A percentile compares a stretch with the other conserved stretches of the same genome.
Evolutionary conservation across 2,888 invertebrate species (phyloP).

Genomic region (Drosophila neutralis): DNA sequence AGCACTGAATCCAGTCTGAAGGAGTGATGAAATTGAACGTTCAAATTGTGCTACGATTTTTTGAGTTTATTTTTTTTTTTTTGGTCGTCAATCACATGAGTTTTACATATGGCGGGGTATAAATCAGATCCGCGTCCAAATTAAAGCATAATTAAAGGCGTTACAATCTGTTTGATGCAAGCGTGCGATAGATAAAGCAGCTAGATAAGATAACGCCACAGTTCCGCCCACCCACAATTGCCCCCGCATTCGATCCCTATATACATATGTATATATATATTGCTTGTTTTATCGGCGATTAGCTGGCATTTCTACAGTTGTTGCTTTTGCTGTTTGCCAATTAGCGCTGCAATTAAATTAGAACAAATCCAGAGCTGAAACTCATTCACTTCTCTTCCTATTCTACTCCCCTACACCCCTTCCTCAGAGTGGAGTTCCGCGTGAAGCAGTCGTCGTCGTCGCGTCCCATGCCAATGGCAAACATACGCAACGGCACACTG

Average conservation of each 20-base stretch:
- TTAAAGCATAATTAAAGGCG: conserved; percentile 79
- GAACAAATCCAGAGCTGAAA: conserved; percentile 13
- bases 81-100: conserved; percentile 20
- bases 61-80: background rate
- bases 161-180: conserved; percentile 64
- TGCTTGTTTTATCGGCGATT: conserved; percentile 46
- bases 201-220: conserved; percentile 62
- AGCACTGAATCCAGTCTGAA: background rate
- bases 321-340: conserved; percentile 22
- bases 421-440: conserved; percentile 81
- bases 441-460: conserved; percentile 78
- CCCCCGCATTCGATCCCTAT: conserved; percentile 5
- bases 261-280: conserved; percentile 14
- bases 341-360: conserved; percentile 50
- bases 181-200: conserved; percentile 27
- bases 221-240: conserved; percentile 23
- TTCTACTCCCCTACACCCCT: too few relatives aligned
- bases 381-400: background rate
- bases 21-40: conserved; percentile 26
- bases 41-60: conserved; percentile 19
- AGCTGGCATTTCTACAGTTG: conserved; percentile 14
- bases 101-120: conserved; percentile 49
- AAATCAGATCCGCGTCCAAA: conserved; percentile 70
- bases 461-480: conserved; percentile 62
- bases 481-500: conserved; percentile 52